Conservation (phyloP, 2,797 vertebrate genomes). For the Perodicticus potto region DNA sequence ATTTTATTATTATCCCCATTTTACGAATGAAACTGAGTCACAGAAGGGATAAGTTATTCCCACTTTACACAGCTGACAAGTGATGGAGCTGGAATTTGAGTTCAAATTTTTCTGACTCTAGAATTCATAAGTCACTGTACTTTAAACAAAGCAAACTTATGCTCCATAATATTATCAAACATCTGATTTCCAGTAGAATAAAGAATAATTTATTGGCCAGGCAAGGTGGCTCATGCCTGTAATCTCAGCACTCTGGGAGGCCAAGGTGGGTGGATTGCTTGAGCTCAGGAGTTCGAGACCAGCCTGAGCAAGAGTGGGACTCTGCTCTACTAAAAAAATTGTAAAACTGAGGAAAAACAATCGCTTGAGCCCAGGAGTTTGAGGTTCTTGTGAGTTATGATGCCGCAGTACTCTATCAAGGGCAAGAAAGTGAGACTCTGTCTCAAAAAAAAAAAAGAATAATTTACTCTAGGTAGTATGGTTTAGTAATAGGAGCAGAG, state of each 20-base stretch:
- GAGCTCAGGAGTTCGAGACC: no score
- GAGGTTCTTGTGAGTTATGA: no score
- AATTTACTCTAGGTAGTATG: background rate
- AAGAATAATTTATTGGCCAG: background rate
- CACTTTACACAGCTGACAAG: background rate
- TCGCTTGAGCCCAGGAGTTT: no score
- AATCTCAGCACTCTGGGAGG: no score
- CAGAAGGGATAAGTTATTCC: background rate
- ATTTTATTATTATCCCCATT: background rate
- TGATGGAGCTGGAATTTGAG: slow-evolving; percentile 14
- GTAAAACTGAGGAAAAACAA: no score
- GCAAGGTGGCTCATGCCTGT: no score
- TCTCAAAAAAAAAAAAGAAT: background rate
- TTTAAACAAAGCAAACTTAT: slow-evolving; percentile 50
- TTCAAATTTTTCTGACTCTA: slow-evolving; percentile 16
- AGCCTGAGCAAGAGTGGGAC: no score
- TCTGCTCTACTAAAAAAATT: no score
- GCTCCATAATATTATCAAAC: background rate
- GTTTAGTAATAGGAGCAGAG: slow-evolving; percentile 11
- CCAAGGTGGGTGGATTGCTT: no score
- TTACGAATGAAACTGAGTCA: slow-evolving; percentile 21
- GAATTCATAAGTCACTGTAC: background rate
- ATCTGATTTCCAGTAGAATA: slow-evolving; percentile 11
- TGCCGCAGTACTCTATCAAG: no score
- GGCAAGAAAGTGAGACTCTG: no score